Conservation (phyloP, 2,888 invertebrate genomes). For the Brachyptera risi region DNA sequence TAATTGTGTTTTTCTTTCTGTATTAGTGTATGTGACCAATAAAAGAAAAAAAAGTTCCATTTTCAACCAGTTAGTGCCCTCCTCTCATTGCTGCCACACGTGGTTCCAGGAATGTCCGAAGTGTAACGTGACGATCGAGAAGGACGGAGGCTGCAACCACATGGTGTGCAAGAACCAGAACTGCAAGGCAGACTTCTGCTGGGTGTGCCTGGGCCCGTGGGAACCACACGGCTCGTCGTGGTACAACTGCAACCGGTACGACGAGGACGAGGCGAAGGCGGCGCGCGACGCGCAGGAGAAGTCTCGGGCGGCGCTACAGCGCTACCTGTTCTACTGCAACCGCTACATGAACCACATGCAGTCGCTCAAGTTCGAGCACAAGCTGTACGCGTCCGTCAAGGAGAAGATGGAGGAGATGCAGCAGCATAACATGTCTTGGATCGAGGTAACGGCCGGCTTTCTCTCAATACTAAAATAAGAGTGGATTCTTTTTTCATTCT, state of each 20-base stretch:
- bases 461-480: too few species aligned
- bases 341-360: slow-evolving; percentile 99
- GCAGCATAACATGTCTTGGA: slow-evolving; percentile 99
- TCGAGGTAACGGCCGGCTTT: too few species aligned
- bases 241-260: slow-evolving; percentile 97
- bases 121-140: slow-evolving; percentile 95
- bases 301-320: slow-evolving; percentile 88
- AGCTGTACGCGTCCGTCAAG: slow-evolving; percentile 92
- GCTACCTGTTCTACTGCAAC: slow-evolving; percentile 98
- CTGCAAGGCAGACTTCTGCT: slow-evolving; percentile 98
- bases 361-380: slow-evolving; percentile 94
- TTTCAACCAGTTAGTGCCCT: slow-evolving; percentile 5
- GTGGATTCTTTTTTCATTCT: too few species aligned
- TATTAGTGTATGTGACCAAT: too few species aligned
- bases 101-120: slow-evolving; percentile 87
- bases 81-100: too few species aligned
- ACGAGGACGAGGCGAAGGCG: slow-evolving; percentile 94
- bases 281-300: slow-evolving; percentile 95
- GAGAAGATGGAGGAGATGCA: slow-evolving; percentile 99
- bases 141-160: slow-evolving; percentile 98
- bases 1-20: too few species aligned
- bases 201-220: slow-evolving; percentile 99
- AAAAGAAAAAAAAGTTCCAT: background rate
- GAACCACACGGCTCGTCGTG: slow-evolving; percentile 97
- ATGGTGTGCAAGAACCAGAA: slow-evolving; percentile 99